Conservation (phyloP, 2,113 vertebrate genomes). For the Brachionichthys hirsutus region DNA sequence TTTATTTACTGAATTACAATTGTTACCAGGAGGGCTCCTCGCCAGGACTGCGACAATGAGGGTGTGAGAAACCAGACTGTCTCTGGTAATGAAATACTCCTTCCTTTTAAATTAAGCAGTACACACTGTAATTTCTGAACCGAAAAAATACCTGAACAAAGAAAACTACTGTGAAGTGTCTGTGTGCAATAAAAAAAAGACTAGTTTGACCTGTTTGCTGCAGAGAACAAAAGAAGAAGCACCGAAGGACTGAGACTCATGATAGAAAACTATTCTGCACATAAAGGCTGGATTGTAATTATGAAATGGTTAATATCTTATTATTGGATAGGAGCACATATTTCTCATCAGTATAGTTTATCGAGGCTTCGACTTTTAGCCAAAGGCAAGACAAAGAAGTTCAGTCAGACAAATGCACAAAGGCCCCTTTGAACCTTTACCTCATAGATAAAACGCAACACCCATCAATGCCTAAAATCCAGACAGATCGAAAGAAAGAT, state of each 20-base stretch:
- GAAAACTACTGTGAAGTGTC: background rate
- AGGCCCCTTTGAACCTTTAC: conserved; percentile 15
- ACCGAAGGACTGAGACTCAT: background rate
- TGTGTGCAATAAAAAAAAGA: background rate
- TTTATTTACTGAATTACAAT: too few relatives aligned
- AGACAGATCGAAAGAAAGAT: background rate
- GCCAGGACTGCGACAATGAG: too few relatives aligned
- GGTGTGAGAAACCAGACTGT: too few relatives aligned
- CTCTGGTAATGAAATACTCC: too few relatives aligned
- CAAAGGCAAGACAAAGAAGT: conserved; percentile 22
- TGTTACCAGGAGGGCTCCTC: too few relatives aligned
- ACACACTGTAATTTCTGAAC: background rate
- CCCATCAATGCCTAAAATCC: conserved; percentile 17
- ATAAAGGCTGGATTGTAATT: too few relatives aligned
- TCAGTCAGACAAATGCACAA: conserved; percentile 25
- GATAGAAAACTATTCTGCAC: too few relatives aligned
- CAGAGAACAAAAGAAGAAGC: background rate
- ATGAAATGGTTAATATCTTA: too few relatives aligned
- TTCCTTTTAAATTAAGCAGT: too few relatives aligned
- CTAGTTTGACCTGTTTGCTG: conserved; percentile 7
- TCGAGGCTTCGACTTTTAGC: conserved; percentile 6
- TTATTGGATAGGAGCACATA: conserved; percentile 11
- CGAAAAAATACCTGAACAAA: background rate
- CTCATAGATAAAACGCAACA: conserved; percentile 33
- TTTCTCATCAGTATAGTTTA: conserved; percentile 21